Base-by-base conservation (phyloP, 2,888 invertebrate species). In the Brenthis hecate region DNA sequence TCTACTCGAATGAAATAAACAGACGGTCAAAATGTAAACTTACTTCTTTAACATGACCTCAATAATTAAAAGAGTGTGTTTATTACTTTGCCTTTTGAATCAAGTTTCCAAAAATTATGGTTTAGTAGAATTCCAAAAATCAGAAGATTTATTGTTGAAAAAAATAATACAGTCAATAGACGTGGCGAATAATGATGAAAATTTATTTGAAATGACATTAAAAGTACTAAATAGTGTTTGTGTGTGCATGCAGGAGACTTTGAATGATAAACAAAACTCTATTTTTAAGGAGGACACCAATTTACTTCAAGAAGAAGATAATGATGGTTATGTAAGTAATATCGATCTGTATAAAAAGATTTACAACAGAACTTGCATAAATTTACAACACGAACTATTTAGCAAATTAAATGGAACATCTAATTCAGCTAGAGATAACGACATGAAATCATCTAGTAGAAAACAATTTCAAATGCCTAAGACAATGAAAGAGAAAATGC, bases 211-310 rank as follows among this genome's bases (percentile, higher is more conserved):
- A 65, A 83, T 86, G 47, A 88, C 89, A 0, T 71, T 87, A 28
- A 85, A 85, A 72, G 74, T 91, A n/a, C 76, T 92, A n/a, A 81
- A 83, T 68, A 85, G 85, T 76, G 76, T 91, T 54, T 91, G 92
- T 77, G 71, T 74, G 51, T 91, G 91, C 73, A 87, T 92, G 85
- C 79, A 78, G 13, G 84, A 87, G 70, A 84, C 83, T 2, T 75
- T 88, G 14, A 76, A 74, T 50, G 76, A 73, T 4, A 85, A 84
- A 69, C 77, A 84, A 76, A 76, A 73, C 13, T 70, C 68, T 28
- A 48, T 57, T 50, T 71, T 80, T 11, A 69, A 76, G n/a, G 75
- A 72, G 65, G 77, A 78, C 13, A 75, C 70, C 1, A 80, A 81
- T 64, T 67, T 73, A 13, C 56, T 82, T 50, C 70, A 75, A 47